Evolutionary conservation across 2,888 invertebrate genomes (phyloP), one percentile per base, ranked within the genome.

Genomic region (Xestia c-nigrum): DNA sequence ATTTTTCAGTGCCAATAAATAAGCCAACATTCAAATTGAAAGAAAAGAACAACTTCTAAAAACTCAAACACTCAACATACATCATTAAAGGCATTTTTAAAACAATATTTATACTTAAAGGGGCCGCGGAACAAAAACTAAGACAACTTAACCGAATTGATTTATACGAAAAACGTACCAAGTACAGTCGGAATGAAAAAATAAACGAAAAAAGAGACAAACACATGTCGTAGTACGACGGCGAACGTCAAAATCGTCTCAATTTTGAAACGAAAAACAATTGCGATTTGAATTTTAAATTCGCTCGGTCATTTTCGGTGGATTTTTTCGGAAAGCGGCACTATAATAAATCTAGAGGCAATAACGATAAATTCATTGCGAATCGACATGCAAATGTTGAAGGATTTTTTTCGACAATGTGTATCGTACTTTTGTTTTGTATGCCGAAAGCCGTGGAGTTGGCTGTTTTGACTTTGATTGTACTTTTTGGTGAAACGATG

Each of bases 311-410:
- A 95, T 96, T 95, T 95, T 95, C 91, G 92, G 91, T 89, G 90
- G 81, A 93, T 95, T 96, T 96, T 96, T 96, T 95, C 93, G 93
- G 87, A 94, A 95, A 93, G 93, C 91, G 93, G 93, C 91, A 88
- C 89, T 88, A 89, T 92, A 95, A 96, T 96, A 96, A 96, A 96
- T 96, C 96, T 95, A 90, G 83, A 85, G 85, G 95, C 96, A 96
- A 96, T 96, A 96, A 96, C 96, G 90, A 96, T 96, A 96, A 96
- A 96, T 96, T 96, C 96, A 96, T 96, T 96, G 96, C 94, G 89
- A 94, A 96, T 96, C 95, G 96, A 96, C 96, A 96, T 96, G 96
- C 96, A 96, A 96, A 96, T 96, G 96, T 93, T 89, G 89, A 90
- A 89, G 90, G 93, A 95, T 96, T 95, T 95, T 95, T 96, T 96